Percentiles rank a stretch among this genome's conserved stretches.
Conservation (phyloP, 1,140 invertebrate species). For the Amphibalanus amphitrite region DNA sequence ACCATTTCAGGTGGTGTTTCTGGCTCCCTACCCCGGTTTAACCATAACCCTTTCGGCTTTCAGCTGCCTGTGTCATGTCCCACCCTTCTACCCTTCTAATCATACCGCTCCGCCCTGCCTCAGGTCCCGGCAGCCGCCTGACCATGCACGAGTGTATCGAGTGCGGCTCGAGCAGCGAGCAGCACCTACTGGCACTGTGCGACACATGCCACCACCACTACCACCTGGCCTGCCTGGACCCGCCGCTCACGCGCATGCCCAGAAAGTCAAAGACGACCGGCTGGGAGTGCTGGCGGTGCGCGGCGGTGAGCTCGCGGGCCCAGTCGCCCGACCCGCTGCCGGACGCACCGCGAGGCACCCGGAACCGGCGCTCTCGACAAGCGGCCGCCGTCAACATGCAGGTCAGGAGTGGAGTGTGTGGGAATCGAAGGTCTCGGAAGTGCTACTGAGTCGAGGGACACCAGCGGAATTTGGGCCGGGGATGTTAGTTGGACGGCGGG, state of each 20-base stretch:
- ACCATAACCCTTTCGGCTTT: too few species aligned
- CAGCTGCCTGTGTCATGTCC: background rate
- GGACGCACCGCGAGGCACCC: constrained; percentile 26
- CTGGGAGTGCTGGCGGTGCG: constrained; percentile 80
- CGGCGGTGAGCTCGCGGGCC: constrained; percentile 36
- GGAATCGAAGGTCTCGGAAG: too few species aligned
- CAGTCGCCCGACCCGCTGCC: constrained; percentile 54
- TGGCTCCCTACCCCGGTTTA: too few species aligned
- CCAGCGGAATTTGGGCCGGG: too few species aligned
- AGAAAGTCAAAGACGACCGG: constrained; percentile 85
- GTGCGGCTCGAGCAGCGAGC: constrained; percentile 60
- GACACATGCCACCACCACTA: constrained; percentile 85
- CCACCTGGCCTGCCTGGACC: constrained; percentile 81
- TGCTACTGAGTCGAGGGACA: too few species aligned
- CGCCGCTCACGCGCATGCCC: constrained; percentile 75
- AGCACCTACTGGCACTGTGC: constrained; percentile 78
- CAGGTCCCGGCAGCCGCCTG: constrained; percentile 8
- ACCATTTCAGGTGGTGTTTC: too few species aligned
- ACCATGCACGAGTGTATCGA: constrained; percentile 53
- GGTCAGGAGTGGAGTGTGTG: too few species aligned
- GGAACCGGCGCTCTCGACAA: too few species aligned
- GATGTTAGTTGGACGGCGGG: too few species aligned
- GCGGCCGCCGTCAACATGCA: too few species aligned
- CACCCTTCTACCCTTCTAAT: background rate
- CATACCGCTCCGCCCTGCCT: background rate